phyloP scores from a whole-genome alignment of 2,888 invertebrate genomes.

The Agrochola macilenta region DNA sequence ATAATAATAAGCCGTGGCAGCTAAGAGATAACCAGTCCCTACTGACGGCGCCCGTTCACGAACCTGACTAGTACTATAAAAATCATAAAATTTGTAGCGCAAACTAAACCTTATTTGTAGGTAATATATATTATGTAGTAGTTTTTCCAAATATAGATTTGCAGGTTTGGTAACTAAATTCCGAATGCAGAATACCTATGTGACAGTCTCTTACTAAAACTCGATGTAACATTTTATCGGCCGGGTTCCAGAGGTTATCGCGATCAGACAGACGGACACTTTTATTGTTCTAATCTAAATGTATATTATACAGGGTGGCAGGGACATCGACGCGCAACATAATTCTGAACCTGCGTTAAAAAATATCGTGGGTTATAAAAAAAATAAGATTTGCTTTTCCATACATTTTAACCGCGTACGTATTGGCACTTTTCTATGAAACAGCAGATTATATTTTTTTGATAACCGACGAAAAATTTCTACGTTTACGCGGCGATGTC shows the following conservation, averaged over 20 bases:
- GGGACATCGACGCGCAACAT: no score
- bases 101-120: not conserved
- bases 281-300: conserved; percentile 19
- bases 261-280: conserved; percentile 24
- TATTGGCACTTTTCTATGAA: no score
- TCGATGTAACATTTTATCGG: conserved; percentile 13
- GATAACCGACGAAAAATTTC: no score
- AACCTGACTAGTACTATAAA: not conserved
- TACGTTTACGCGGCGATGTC: no score
- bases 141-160: not conserved
- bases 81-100: not conserved
- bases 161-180: not conserved
- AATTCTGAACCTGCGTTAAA: no score
- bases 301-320: not conserved
- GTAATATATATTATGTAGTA: not conserved
- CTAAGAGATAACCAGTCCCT: no score
- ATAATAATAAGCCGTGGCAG: no score
- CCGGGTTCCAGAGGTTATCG: conserved; percentile 37
- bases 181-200: not conserved
- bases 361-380: no score
- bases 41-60: no score
- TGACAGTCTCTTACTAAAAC: not conserved
- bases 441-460: no score
- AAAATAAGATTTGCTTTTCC: no score
- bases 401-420: no score